Percentiles rank a stretch among this genome's conserved stretches.
Evolutionary conservation across 2,797 vertebrate genomes (phyloP).

Genomic region (Sebastolobus alascanus): DNA sequence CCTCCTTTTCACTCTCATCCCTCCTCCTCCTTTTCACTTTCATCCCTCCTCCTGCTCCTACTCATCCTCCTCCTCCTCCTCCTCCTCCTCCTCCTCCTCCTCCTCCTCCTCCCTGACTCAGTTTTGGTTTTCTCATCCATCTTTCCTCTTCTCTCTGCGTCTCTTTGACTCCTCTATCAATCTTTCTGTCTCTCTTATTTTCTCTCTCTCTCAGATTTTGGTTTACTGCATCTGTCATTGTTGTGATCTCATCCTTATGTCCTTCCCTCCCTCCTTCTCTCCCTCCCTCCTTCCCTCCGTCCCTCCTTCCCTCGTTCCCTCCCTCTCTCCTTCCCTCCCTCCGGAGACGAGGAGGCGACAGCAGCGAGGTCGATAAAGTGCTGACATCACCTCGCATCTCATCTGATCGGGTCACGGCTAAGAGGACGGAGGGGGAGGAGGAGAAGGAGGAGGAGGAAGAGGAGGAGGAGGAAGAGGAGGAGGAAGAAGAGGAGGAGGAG

Average conservation of each 20-base stretch:
- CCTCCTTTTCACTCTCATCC: neutral
- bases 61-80: neutral
- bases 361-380: slow-evolving; percentile 75
- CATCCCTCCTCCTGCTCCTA: no score
- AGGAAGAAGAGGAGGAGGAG: no score
- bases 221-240: slow-evolving; percentile 20
- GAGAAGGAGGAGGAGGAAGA: neutral
- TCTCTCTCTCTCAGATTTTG: neutral
- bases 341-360: slow-evolving; percentile 36
- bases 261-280: neutral
- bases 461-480: no score
- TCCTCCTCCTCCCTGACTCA: neutral
- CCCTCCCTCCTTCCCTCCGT: neutral
- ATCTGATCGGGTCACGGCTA: slow-evolving; percentile 69
- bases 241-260: slow-evolving; percentile 10
- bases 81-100: neutral
- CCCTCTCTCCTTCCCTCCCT: neutral
- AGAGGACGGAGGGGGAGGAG: neutral
- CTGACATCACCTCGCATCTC: slow-evolving; percentile 74
- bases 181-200: neutral
- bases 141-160: neutral
- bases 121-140: neutral
- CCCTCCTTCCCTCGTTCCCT: neutral
- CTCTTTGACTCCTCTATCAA: neutral
- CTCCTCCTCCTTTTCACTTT: neutral